Evolutionary conservation across 2,113 vertebrate species (phyloP), one percentile per base, ranked within the genome.

Genomic region (Illadopsis cleaveri): DNA sequence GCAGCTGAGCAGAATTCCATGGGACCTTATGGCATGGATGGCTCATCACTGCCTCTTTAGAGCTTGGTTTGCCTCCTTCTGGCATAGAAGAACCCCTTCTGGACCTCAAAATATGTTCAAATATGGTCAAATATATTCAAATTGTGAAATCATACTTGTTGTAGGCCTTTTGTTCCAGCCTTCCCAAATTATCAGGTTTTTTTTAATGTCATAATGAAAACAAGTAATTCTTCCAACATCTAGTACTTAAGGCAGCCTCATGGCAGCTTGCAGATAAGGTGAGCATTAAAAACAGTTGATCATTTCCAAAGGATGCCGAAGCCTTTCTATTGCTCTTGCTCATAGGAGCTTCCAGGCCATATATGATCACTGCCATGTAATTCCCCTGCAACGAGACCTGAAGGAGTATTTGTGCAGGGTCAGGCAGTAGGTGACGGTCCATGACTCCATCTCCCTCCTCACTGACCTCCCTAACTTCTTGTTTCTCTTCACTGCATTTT

Each of bases 101-200:
- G 4, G 6, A 23, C 38, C 45, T 15, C 23, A 66, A 56, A 80
- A 80, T 45, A 20, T 3, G 5, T 35, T 64, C 38, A 73, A 53
- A 38, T 23, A 50, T 11, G 14, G 6, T 35, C 9, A 89, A 53
- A 38, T 23, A 50, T 11, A 6, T 9, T 35, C 9, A 89, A 8
- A 31, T 56, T 54, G 18, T 44, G 62, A 79, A 80, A 73, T 38
- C 62, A 21, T 6, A 37, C 6, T 9, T 64, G 1, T 4, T 30
- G 6, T 19, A 16, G 6, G 27, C 10, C 54, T 50, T 83, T 78
- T 35, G 15, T 23, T 23, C 27, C 42, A 78, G 10, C 1, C 2
- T 30, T 58, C 20, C 12, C 0, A 37, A 45, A 1, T 57, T 65
- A 33, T 3, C 17, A 35, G 17, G 1, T 0, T 40, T 83, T 85